Evolutionary conservation across 2,888 invertebrate genomes (phyloP).

Genomic region (Drosophila hawaiiensis): DNA sequence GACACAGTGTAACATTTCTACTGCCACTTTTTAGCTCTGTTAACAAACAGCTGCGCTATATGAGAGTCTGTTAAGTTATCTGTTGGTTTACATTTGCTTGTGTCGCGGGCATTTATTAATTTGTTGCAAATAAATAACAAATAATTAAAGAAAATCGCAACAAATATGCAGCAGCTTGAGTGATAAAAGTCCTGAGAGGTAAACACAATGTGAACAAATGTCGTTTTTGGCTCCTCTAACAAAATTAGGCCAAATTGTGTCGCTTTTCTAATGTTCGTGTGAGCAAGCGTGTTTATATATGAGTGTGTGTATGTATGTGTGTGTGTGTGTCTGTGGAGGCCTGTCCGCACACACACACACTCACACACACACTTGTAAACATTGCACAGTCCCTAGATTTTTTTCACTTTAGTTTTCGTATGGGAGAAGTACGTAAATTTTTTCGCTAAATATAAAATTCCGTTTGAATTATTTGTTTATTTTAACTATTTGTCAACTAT

Average conservation of each 20-base stretch:
- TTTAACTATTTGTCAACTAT: constrained; percentile 33
- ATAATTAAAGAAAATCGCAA: constrained; percentile 6
- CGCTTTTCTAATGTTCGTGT: constrained; percentile 44
- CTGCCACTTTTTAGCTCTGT: constrained; percentile 13
- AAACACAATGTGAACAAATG: constrained; percentile 6
- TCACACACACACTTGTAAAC: constrained; percentile 40
- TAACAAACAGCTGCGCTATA: constrained; percentile 33
- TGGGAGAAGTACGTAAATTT: constrained; percentile 2
- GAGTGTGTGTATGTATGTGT: constrained; percentile 30
- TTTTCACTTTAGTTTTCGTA: constrained; percentile 4
- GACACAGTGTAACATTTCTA: not conserved
- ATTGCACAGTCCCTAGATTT: constrained; percentile 27
- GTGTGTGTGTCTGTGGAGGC: constrained; percentile 43
- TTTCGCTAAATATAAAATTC: constrained; percentile 33
- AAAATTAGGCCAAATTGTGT: constrained; percentile 58
- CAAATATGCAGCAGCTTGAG: not conserved
- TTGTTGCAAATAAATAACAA: constrained; percentile 21
- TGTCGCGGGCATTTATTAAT: constrained; percentile 42
- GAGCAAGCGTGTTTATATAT: not conserved
- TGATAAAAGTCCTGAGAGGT: constrained; percentile 19
- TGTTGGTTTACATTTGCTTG: constrained; percentile 22
- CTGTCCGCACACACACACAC: constrained; percentile 43
- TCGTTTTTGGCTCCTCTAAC: constrained; percentile 5
- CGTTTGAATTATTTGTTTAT: constrained; percentile 33
- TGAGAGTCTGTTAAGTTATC: constrained; percentile 4